phyloP scores from a whole-genome alignment of 2,888 invertebrate genomes.

The Dolichopus griseipennis region DNA sequence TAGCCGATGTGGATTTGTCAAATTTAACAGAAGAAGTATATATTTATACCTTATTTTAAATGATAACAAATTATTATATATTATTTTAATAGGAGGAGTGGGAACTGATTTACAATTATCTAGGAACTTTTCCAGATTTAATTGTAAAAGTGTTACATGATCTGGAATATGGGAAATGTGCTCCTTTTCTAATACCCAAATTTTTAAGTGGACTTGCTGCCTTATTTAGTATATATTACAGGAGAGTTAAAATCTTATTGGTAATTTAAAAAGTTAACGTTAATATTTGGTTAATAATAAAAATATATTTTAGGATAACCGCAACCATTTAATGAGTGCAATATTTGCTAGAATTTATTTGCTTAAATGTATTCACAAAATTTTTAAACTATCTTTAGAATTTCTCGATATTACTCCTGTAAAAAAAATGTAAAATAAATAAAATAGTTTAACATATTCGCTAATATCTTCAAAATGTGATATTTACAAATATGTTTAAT shows the following conservation, averaged over 20 bases:
- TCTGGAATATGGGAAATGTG: conserved; percentile 47
- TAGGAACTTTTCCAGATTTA: conserved; percentile 56
- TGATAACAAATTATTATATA: not conserved
- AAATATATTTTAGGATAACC: conserved; percentile 52
- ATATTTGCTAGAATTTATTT: conserved; percentile 63
- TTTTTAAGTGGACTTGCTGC: conserved; percentile 57
- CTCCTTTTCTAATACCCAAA: conserved; percentile 55
- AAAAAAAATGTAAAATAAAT: not conserved
- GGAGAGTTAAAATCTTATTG: conserved; percentile 57
- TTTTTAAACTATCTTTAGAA: not conserved
- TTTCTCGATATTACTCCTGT: not conserved
- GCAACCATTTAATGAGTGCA: conserved; percentile 56
- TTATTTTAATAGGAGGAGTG: conserved; percentile 62
- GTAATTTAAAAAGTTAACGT: conserved; percentile 43
- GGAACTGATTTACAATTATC: conserved; percentile 58
- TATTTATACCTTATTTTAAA: conserved; percentile 17
- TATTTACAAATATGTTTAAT: no score
- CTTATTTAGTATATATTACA: conserved; percentile 65
- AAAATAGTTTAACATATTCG: no score
- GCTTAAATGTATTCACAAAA: conserved; percentile 39
- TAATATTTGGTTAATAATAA: not conserved
- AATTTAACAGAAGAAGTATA: conserved; percentile 57
- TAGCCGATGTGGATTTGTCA: conserved; percentile 53
- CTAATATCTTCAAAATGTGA: no score
- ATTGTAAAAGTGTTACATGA: conserved; percentile 49